These are phyloP conservation scores for Argyresthia albistria DNA, from an alignment of 2,888 invertebrate genomes.

Conservation along the genomic window DNA sequence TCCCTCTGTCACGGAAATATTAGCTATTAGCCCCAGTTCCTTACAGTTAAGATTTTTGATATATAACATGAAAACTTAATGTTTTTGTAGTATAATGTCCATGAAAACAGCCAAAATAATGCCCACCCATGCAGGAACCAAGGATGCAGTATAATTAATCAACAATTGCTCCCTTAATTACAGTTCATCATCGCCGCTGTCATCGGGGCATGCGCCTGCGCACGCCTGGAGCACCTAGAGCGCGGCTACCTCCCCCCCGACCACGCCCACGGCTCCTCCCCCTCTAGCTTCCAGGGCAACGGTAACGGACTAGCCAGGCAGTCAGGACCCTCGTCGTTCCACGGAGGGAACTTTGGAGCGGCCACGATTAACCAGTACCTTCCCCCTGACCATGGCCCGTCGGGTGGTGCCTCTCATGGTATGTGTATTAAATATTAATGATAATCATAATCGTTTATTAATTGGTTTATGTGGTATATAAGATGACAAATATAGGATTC, in stretches of 20 bases:
- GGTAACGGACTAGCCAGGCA: not conserved
- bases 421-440: no score
- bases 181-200: conserved; percentile 19
- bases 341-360: conserved; percentile 16
- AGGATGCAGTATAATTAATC: not conserved
- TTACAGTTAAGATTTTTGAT: no score
- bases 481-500: no score
- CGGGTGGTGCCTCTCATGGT: conserved; percentile 5
- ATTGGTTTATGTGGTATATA: no score
- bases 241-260: conserved; percentile 53
- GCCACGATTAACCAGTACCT: conserved; percentile 54
- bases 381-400: conserved; percentile 44
- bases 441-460: no score
- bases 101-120: no score
- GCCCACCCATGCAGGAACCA: no score
- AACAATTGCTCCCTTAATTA: not conserved
- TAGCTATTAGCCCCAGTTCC: no score
- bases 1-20: no score
- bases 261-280: conserved; percentile 13
- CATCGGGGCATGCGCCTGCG: conserved; percentile 44
- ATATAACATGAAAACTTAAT: no score
- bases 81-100: no score
- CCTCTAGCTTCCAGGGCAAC: conserved; percentile 15
- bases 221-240: conserved; percentile 53
- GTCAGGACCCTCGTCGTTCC: conserved; percentile 7